A percentile compares a stretch with the other conserved stretches of the same genome.
phyloP scores from a whole-genome alignment of 2,797 vertebrate species.

The Aplochiton taeniatus region DNA sequence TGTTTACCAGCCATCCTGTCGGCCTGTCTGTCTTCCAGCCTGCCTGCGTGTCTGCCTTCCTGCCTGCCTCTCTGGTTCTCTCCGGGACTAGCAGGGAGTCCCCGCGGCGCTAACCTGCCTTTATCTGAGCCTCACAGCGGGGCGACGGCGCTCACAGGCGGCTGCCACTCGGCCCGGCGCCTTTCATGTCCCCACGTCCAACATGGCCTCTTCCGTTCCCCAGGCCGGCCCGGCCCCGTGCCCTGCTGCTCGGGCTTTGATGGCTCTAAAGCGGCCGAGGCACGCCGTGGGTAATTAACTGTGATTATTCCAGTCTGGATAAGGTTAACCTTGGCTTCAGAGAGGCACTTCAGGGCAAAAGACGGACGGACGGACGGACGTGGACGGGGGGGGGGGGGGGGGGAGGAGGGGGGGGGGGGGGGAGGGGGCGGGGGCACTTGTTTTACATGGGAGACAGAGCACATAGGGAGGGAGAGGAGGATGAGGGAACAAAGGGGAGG shows the following conservation, averaged over 20 bases:
- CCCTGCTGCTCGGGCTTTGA: conserved; percentile 58
- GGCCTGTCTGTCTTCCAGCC: background rate
- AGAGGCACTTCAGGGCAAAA: conserved; percentile 42
- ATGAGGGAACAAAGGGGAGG: conserved; percentile 11
- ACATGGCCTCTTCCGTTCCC: conserved; percentile 34
- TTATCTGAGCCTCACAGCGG: conserved; percentile 68
- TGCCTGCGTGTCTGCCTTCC: background rate
- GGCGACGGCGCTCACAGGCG: conserved; percentile 31
- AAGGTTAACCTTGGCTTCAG: conserved; percentile 57
- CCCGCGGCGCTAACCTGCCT: conserved; percentile 69
- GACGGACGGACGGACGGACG: conserved; percentile 14
- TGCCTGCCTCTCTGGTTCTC: too few relatives aligned
- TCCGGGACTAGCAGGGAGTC: conserved; percentile 21
- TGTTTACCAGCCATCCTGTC: background rate
- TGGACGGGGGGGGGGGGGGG: conserved; percentile 1
- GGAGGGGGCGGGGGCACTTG: background rate
- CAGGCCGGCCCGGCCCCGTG: conserved; percentile 54
- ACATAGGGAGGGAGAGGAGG: background rate
- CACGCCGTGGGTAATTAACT: conserved; percentile 62
- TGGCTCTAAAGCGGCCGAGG: conserved; percentile 46
- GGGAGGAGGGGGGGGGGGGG: background rate
- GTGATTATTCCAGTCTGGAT: conserved; percentile 55
- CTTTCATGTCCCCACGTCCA: conserved; percentile 68
- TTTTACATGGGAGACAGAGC: conserved; percentile 7
- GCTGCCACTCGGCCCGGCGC: conserved; percentile 46